Percentiles rank a stretch among this genome's conserved stretches.
Conservation (phyloP, 2,113 vertebrate genomes). For the Penelope pileata region DNA sequence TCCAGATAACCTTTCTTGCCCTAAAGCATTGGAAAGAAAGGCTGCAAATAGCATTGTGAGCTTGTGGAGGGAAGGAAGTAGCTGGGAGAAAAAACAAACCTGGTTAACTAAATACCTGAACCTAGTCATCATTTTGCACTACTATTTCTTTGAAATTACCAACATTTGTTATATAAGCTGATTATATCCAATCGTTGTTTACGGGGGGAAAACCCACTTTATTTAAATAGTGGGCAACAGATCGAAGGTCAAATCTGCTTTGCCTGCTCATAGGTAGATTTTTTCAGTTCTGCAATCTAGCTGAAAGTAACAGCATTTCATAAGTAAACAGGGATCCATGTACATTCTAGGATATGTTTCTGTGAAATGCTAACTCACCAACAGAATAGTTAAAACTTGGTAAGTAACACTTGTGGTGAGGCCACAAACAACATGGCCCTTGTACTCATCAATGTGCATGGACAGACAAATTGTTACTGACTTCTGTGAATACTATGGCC, state of each 20-base stretch:
- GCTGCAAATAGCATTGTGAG: not conserved
- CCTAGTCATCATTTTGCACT: accelerated
- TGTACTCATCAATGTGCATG: not conserved
- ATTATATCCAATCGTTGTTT: not conserved
- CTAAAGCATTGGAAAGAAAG: not conserved
- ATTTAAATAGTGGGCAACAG: not conserved
- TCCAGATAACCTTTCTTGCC: not conserved
- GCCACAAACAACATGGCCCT: not conserved
- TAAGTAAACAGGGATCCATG: not conserved
- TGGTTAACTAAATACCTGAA: not conserved
- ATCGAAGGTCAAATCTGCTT: not conserved
- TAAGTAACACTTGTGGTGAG: not conserved
- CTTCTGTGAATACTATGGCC: not conserved
- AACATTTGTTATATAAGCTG: not conserved
- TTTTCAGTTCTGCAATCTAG: not conserved
- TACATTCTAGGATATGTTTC: not conserved
- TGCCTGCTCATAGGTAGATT: not conserved
- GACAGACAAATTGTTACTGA: not conserved
- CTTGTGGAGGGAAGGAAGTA: not conserved
- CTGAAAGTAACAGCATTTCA: not conserved
- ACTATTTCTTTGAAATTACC: not conserved
- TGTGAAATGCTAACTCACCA: not conserved
- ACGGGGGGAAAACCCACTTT: not conserved
- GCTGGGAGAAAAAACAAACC: not conserved
- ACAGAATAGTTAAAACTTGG: not conserved